Base-by-base conservation (phyloP, 2,113 vertebrate genomes). In the Barbus barbus region DNA sequence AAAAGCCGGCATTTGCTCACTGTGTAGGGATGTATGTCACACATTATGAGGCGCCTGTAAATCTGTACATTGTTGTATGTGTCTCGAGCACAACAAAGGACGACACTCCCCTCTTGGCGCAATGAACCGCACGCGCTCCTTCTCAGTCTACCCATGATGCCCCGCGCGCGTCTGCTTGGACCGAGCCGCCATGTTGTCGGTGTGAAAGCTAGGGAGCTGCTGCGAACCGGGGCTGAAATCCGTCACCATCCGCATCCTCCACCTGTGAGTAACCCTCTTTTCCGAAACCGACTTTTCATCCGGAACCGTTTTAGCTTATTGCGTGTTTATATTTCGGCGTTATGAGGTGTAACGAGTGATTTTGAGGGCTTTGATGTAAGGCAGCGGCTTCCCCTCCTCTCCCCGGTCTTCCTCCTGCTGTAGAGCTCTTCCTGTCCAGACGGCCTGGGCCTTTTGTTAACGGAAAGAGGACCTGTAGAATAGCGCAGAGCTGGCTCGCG, bases 201-300 rank as follows among this genome's bases (percentile, higher is more conserved):
- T 97, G 95, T 97, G 95, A 97, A 96, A 96, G 94, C 94, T 93
- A 94, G 96, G 96, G 96, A 96, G 94, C 95, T 93, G 94, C 94
- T 95, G 94, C 94, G 91, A 93, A 90, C 93, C 92, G 95, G 96
- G 96, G 95, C 95, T 92, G 93, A 95, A 95, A 98, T 98, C 97
- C 96, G 94, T 95, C 95, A 96, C 96, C 96, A 98, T 98, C 97
- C 96, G 95, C 96, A 96, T 96, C 95, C 95, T 97, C 96, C 96
- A 95, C 97, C 96, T 94, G 97, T 98, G 91, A 97, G 97, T 97
- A 97, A 41, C 63, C 1, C 73, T 36, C 26, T 58, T 0, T 4
- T 72, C 1, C 60, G 13, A 44, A 75, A 33, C 61, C 22, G 60
- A 18, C 22, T 9, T 26, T 1, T 69, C 80, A 6, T 75, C 20